Evolutionary conservation across 2,888 invertebrate species (phyloP).

Genomic region (Drymonia ruficornis): DNA sequence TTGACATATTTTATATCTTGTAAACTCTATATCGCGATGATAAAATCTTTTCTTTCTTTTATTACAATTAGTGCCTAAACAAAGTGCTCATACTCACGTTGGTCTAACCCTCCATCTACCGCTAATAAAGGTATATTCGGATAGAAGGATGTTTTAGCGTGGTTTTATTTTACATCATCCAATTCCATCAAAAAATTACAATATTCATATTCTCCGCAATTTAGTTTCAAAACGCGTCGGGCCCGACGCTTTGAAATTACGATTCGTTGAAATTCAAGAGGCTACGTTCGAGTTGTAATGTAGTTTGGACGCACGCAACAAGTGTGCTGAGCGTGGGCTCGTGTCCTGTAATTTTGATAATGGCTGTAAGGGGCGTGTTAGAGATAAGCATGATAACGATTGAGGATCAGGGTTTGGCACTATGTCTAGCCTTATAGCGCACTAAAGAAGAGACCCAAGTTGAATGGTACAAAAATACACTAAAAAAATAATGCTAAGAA

Average conservation of each 20-base stretch:
- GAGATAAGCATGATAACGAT: constrained; percentile 59
- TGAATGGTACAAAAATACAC: not conserved
- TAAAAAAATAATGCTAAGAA: too few species aligned
- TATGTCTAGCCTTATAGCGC: not conserved
- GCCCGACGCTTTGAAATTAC: constrained; percentile 15
- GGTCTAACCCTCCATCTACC: too few species aligned
- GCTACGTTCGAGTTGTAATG: constrained; percentile 32
- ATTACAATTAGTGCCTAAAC: too few species aligned
- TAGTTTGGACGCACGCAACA: constrained; percentile 42
- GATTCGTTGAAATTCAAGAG: constrained; percentile 39
- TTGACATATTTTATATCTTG: too few species aligned
- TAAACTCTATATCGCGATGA: too few species aligned
- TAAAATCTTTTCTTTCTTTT: too few species aligned
- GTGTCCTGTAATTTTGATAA: constrained; percentile 68
- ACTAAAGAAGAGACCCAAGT: not conserved
- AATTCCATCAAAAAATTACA: too few species aligned
- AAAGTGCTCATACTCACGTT: too few species aligned
- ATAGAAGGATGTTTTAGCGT: too few species aligned
- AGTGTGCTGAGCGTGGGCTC: constrained; percentile 34
- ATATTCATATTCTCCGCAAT: constrained; percentile 4
- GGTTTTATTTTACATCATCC: too few species aligned
- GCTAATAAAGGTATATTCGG: too few species aligned
- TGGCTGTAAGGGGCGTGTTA: constrained; percentile 49
- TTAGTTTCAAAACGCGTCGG: constrained; percentile 14
- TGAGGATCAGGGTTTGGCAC: constrained; percentile 24